Evolutionary conservation across 2,888 invertebrate species (phyloP).

Genomic region (Epirrhoe tristata): DNA sequence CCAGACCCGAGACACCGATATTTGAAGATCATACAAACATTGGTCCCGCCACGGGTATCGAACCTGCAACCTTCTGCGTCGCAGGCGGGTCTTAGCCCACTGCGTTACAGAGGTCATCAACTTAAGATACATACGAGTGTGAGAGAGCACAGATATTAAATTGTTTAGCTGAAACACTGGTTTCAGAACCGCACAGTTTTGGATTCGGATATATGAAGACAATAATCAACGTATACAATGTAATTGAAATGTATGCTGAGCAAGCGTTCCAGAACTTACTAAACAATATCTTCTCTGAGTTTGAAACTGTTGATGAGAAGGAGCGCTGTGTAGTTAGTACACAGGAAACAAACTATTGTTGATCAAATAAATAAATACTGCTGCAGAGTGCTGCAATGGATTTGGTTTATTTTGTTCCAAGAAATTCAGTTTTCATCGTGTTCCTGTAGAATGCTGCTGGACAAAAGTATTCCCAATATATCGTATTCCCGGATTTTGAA

Average conservation of each 20-base stretch:
- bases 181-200: constrained; percentile 3
- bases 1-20: too few species aligned
- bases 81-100: too few species aligned
- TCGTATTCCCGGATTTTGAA: too few species aligned
- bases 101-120: too few species aligned
- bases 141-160: constrained; percentile 13
- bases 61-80: too few species aligned
- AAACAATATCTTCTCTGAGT: constrained; percentile 20
- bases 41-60: too few species aligned
- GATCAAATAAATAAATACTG: constrained; percentile 2
- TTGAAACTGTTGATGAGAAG: constrained; percentile 20
- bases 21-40: too few species aligned
- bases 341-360: constrained; percentile 17
- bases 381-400: background rate
- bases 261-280: constrained; percentile 16
- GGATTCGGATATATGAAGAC: constrained; percentile 18
- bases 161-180: background rate
- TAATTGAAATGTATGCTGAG: constrained; percentile 21
- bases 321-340: constrained; percentile 18
- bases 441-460: background rate
- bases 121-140: background rate
- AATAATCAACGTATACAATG: constrained; percentile 1
- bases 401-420: background rate
- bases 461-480: background rate
- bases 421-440: too few species aligned